These are phyloP conservation scores for Tragopan temminckii DNA, from an alignment of 2,797 vertebrate genomes.

Conservation along the genomic window DNA sequence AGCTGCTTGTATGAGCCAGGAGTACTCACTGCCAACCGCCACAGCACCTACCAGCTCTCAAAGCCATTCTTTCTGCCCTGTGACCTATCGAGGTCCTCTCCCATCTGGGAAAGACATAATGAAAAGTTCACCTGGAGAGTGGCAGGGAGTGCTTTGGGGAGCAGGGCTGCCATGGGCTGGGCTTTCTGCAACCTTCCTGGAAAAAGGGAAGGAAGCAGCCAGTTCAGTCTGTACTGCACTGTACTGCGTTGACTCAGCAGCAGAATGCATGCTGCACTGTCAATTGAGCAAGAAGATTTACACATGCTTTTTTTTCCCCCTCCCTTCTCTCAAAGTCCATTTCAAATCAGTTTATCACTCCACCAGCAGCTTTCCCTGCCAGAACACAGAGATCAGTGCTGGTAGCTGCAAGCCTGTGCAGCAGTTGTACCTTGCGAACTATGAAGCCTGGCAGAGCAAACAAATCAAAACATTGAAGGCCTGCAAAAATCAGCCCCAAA, in stretches of 20 bases:
- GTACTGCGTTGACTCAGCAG: fast-evolving
- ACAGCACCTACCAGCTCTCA: fast-evolving
- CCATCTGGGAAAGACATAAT: fast-evolving
- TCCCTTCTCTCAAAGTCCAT: neutral
- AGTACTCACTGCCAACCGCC: fast-evolving
- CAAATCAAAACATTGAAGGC: neutral
- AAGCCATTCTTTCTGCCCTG: fast-evolving
- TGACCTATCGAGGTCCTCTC: neutral
- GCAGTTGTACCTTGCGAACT: neutral
- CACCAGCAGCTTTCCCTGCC: neutral
- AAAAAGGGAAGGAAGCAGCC: neutral
- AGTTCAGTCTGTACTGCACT: fast-evolving
- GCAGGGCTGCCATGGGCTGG: neutral
- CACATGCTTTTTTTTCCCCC: neutral
- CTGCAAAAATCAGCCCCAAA: neutral
- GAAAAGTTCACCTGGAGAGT: neutral
- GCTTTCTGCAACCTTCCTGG: neutral
- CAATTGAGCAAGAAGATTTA: fast-evolving
- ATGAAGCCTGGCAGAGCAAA: neutral
- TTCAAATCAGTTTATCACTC: neutral
- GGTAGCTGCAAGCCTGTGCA: neutral
- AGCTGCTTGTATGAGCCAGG: fast-evolving
- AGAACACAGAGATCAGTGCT: neutral
- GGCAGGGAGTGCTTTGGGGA: neutral
- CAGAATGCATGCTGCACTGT: fast-evolving